These are phyloP conservation scores for Eustalomyia histrio DNA, from an alignment of 2,888 invertebrate genomes.

Conservation along the genomic window DNA sequence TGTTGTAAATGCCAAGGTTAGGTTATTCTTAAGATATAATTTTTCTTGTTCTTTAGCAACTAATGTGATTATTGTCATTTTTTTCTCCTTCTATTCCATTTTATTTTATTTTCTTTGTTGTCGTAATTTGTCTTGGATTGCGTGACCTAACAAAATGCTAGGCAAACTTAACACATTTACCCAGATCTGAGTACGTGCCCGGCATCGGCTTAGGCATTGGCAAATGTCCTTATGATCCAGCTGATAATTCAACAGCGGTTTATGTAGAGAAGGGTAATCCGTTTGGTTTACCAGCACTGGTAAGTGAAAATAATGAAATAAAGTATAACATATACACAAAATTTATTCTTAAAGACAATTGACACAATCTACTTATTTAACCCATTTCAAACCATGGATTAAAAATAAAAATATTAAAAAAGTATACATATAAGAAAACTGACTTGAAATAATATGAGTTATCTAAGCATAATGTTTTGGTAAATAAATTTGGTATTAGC, in stretches of 20 bases:
- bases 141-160: conserved; percentile 79
- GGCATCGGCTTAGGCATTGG: conserved; percentile 97
- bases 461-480: no score
- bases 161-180: conserved; percentile 94
- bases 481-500: no score
- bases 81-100: conserved; percentile 52
- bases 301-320: conserved; percentile 70
- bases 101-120: conserved; percentile 18
- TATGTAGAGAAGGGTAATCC: conserved; percentile 98
- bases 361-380: conserved; percentile 47
- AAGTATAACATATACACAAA: conserved; percentile 47
- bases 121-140: conserved; percentile 71
- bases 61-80: conserved; percentile 70
- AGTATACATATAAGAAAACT: no score
- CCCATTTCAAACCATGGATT: conserved; percentile 47
- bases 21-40: conserved; percentile 52
- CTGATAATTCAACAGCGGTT: conserved; percentile 97
- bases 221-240: conserved; percentile 99
- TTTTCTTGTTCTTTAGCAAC: conserved; percentile 67
- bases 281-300: conserved; percentile 92
- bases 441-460: no score
- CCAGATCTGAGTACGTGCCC: conserved; percentile 92
- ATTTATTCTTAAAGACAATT: conserved; percentile 71
- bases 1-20: conserved; percentile 57
- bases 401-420: background rate